These are phyloP conservation scores for Alca torda DNA, from an alignment of 2,797 vertebrate species.

Conservation along the genomic window DNA sequence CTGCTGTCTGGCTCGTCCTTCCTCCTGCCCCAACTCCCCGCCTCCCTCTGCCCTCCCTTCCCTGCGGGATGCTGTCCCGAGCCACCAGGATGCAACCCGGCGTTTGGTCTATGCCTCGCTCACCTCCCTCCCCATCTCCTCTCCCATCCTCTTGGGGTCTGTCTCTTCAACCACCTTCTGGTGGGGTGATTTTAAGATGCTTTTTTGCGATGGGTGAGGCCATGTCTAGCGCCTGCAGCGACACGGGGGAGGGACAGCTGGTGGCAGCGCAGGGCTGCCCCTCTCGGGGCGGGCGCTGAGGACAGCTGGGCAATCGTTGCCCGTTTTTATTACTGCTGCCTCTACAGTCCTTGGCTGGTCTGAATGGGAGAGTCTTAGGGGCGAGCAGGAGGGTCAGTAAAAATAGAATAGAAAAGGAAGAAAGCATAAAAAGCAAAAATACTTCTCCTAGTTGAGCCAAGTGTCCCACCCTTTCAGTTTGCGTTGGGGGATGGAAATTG, in stretches of 20 bases:
- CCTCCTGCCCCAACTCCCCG: not conserved
- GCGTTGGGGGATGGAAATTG: not conserved
- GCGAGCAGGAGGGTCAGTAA: not conserved
- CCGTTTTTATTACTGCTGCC: conserved; percentile 55
- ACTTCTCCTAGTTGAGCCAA: not conserved
- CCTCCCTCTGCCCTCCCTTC: not conserved
- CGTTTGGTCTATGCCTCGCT: not conserved
- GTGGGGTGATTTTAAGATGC: not conserved
- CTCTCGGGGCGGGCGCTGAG: not conserved
- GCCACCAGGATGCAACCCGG: not conserved
- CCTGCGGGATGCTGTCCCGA: not conserved
- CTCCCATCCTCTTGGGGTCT: not conserved
- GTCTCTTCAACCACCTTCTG: not conserved
- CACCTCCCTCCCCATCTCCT: too few relatives aligned
- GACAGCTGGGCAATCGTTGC: conserved; percentile 55
- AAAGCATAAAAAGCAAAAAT: not conserved
- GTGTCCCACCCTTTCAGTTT: not conserved
- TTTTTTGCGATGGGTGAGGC: not conserved
- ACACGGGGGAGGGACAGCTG: conserved; percentile 38
- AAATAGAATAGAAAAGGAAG: not conserved
- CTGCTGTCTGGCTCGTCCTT: not conserved
- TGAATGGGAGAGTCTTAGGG: not conserved
- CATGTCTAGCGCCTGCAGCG: not conserved
- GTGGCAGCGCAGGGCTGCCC: conserved; percentile 14
- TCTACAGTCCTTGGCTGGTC: not conserved